Base-by-base conservation (phyloP, 2,797 vertebrate species). In the Anabas testudineus region DNA sequence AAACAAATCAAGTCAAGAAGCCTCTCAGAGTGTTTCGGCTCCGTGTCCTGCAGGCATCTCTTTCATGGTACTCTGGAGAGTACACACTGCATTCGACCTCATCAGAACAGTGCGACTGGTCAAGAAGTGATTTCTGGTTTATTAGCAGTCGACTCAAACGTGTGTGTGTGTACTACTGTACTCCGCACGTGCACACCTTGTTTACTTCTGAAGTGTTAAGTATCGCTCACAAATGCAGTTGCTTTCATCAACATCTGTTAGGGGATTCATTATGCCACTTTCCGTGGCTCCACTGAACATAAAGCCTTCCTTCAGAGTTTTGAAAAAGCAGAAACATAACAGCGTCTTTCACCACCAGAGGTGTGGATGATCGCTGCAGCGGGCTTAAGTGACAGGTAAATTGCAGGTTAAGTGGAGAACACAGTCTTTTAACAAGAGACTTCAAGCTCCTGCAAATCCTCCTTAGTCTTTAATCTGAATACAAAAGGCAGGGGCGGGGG, bases 361-460 rank as follows among this genome's bases (percentile, higher is more conserved):
- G 93, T 93, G 94, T 92, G 94, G 88, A 92, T 87, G 92, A 88
- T 76, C 59, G 84, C 91, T 91, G 93, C 93, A 87, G 92, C 86
- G 52, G 90, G 92, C 74, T 94, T 94, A 94, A 94, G 88, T 96
- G 96, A 96, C 96, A 97, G 95, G 95, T 97, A 97, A 97, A 97
- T 97, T 97, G 94, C 94, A 96, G 95, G 96, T 97, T 97, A 96
- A 96, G 95, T 96, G 95, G 93, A 94, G 94, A 95, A 95, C 94
- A 93, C 91, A 90, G 94, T 92, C 95, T 94, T 93, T 96, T 95
- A 96, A 94, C 94, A 93, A 93, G 93, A 93, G 92, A 94, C 94
- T 94, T 87, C 90, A 88, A 89, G 94, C 93, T 94, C 93, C 93
- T 92, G 93, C 93, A 96, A 96, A 97, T 96, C 95, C 95, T 94